Evolutionary conservation across 2,888 invertebrate genomes (phyloP).

Genomic region (Cecidostiba fungosa): DNA sequence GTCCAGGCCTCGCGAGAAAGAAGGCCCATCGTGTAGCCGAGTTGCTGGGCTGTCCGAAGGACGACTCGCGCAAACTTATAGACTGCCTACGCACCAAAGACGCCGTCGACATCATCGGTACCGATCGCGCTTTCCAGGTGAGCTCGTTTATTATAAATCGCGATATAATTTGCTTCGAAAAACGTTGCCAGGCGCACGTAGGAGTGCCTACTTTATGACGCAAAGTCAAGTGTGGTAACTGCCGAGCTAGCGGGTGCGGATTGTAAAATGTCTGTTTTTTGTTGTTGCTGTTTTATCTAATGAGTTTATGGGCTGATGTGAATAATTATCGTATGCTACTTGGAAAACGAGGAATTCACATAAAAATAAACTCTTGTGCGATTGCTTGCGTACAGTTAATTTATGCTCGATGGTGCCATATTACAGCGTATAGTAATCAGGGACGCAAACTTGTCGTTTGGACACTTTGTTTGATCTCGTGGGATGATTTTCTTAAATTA

Average conservation of each 20-base stretch:
- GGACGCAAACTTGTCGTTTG: too few species aligned
- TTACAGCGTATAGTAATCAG: too few species aligned
- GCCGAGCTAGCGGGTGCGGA: neutral
- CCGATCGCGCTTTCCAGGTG: constrained; percentile 86
- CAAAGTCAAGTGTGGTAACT: too few species aligned
- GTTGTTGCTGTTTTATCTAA: neutral
- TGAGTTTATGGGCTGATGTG: too few species aligned
- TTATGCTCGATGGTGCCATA: neutral
- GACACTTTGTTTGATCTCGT: too few species aligned
- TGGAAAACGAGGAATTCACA: neutral
- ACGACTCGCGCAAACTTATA: constrained; percentile 81
- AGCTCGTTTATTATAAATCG: neutral
- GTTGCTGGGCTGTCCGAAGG: constrained; percentile 83
- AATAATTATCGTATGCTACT: neutral
- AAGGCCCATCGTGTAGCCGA: constrained; percentile 84
- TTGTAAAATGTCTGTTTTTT: neutral
- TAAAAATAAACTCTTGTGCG: neutral
- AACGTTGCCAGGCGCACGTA: neutral
- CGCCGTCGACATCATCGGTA: constrained; percentile 84
- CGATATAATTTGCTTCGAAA: neutral
- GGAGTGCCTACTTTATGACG: neutral
- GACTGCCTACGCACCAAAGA: constrained; percentile 84
- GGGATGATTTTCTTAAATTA: neutral
- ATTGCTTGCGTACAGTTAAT: neutral
- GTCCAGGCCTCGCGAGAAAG: constrained; percentile 82